A percentile compares a stretch with the other conserved stretches of the same genome.
phyloP scores from a whole-genome alignment of 1,140 invertebrate genomes.

The Platyscapa corneri region DNA sequence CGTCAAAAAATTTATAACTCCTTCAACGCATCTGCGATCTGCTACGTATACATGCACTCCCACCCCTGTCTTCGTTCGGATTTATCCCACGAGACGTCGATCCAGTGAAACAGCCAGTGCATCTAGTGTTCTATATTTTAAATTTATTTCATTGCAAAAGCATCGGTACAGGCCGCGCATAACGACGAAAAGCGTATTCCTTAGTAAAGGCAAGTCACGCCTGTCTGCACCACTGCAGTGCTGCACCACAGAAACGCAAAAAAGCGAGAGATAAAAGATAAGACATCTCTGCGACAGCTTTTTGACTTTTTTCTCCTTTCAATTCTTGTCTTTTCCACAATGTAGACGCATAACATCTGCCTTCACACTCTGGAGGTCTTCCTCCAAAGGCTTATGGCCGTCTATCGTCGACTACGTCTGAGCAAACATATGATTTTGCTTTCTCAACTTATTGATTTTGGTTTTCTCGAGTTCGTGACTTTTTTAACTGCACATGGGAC shows the following conservation, averaged over 20 bases:
- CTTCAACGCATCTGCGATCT: neutral
- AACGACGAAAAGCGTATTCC: constrained; percentile 19
- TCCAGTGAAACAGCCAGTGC: constrained; percentile 38
- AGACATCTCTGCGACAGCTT: neutral
- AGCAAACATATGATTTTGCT: neutral
- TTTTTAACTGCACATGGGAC: too few relatives aligned
- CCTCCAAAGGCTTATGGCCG: neutral
- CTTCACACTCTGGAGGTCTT: neutral
- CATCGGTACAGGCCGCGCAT: neutral
- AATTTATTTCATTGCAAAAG: constrained; percentile 37
- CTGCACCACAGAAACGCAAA: neutral
- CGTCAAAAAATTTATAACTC: neutral
- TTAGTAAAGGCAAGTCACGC: neutral
- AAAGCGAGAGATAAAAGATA: neutral
- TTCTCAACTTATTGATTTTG: neutral
- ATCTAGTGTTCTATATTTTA: constrained; percentile 22
- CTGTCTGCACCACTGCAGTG: neutral
- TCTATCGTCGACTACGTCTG: neutral
- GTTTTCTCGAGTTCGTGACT: too few relatives aligned
- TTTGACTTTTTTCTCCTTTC: neutral
- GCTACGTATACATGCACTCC: neutral
- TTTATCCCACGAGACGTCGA: constrained; percentile 41
- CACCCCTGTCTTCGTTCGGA: neutral
- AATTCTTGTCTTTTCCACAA: neutral
- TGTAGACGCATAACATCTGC: neutral